Evolutionary conservation across 2,797 vertebrate species (phyloP).

Genomic region (Lateolabrax maculatus): DNA sequence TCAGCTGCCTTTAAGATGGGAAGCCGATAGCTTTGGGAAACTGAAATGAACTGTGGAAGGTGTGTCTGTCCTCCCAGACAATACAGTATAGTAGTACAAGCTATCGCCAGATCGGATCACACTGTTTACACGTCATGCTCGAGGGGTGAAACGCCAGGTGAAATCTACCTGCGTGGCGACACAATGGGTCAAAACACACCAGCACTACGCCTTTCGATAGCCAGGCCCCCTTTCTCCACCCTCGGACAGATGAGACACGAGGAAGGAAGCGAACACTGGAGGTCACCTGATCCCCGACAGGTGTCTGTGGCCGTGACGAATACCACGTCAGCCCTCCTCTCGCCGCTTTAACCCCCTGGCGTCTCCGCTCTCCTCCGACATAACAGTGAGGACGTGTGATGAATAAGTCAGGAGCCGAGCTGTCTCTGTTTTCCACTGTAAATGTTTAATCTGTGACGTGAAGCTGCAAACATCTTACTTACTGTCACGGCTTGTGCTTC

Average conservation of each 20-base stretch:
- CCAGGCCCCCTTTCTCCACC: constrained; percentile 56
- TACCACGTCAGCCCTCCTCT: constrained; percentile 4
- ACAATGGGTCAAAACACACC: constrained; percentile 1
- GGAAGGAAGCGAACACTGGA: constrained; percentile 24
- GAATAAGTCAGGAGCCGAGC: constrained; percentile 25
- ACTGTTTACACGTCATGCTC: not conserved
- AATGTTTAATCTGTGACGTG: constrained; percentile 64
- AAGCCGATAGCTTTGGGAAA: constrained; percentile 31
- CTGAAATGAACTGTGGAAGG: constrained; percentile 7
- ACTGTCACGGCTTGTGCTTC: not conserved
- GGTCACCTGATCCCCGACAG: constrained; percentile 47
- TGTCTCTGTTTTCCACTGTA: constrained; percentile 53
- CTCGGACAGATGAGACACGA: constrained; percentile 32
- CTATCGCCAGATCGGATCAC: not conserved
- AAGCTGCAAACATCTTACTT: not conserved
- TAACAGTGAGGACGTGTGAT: constrained; percentile 22
- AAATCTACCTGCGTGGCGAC: constrained; percentile 25
- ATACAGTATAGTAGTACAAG: not conserved
- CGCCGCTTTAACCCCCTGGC: constrained; percentile 1
- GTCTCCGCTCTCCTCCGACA: constrained; percentile 38
- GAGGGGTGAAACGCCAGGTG: constrained; percentile 22
- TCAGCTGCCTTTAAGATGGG: not conserved
- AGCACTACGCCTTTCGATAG: constrained; percentile 27
- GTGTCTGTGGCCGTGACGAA: constrained; percentile 14
- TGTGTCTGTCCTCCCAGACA: constrained; percentile 8